phyloP scores from a whole-genome alignment of 2,888 invertebrate species.

The Tanytarsus gracilentus region DNA sequence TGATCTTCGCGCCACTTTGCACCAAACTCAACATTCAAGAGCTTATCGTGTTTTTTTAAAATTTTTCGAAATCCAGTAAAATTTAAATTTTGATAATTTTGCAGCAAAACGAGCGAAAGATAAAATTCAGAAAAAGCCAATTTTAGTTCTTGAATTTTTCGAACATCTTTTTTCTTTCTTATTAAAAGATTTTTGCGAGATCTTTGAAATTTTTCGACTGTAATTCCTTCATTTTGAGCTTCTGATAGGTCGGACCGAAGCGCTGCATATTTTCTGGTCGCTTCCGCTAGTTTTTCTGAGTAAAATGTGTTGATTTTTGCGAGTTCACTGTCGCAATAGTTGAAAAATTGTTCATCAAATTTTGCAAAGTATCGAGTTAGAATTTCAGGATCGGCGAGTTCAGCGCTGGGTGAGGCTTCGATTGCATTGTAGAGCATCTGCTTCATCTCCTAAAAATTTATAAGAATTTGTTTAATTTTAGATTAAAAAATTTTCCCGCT shows the following conservation, averaged over 20 bases:
- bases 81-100: conserved; percentile 82
- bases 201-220: conserved; percentile 40
- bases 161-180: conserved; percentile 47
- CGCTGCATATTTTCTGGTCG: conserved; percentile 67
- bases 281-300: conserved; percentile 82
- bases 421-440: conserved; percentile 69
- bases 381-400: conserved; percentile 60
- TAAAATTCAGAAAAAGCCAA: conserved; percentile 87
- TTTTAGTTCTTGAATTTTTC: conserved; percentile 73
- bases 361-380: conserved; percentile 63
- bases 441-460: conserved; percentile 61
- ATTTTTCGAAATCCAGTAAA: conserved; percentile 86
- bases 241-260: conserved; percentile 61
- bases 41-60: conserved; percentile 82
- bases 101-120: conserved; percentile 71
- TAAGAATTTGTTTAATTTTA: background rate
- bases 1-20: conserved; percentile 67
- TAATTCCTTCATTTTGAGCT: conserved; percentile 42
- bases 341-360: conserved; percentile 78
- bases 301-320: conserved; percentile 85
- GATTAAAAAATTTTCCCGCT: background rate
- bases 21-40: conserved; percentile 60
- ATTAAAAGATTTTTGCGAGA: conserved; percentile 33
- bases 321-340: conserved; percentile 74
- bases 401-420: conserved; percentile 67